A percentile compares a stretch with the other conserved stretches of the same genome.
These are phyloP conservation scores for Ditylenchus weischeri DNA, from an alignment of 2,888 invertebrate species.

Conservation along the genomic window DNA sequence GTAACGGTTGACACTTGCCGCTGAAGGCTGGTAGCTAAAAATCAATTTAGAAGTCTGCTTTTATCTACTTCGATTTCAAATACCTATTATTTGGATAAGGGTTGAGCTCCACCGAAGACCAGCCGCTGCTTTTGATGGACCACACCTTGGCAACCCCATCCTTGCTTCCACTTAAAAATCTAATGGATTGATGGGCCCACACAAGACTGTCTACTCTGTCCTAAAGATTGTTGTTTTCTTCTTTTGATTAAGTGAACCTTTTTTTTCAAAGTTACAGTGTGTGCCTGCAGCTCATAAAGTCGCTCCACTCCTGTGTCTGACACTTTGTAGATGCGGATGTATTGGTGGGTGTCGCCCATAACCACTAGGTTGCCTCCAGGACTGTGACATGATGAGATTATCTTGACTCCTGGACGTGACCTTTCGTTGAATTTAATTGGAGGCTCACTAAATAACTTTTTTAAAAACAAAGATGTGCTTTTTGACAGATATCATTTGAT, in stretches of 20 bases:
- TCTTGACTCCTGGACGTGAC: constrained; percentile 27
- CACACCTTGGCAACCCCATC: constrained; percentile 76
- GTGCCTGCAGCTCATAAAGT: constrained; percentile 73
- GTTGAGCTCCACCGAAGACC: constrained; percentile 3
- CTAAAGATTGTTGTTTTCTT: constrained; percentile 31
- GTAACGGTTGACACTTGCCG: neutral
- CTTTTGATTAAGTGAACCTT: neutral
- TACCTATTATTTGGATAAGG: neutral
- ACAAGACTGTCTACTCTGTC: constrained; percentile 93
- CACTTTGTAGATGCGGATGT: constrained; percentile 83
- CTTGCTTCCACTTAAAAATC: constrained; percentile 88
- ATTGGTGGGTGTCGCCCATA: constrained; percentile 89
- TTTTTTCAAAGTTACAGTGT: constrained; percentile 63
- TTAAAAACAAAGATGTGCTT: constrained; percentile 15
- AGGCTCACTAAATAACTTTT: constrained; percentile 16
- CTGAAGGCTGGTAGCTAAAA: too few species aligned
- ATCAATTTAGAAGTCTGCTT: neutral
- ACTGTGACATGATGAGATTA: constrained; percentile 33
- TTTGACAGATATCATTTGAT: constrained; percentile 14
- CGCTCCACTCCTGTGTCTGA: constrained; percentile 71
- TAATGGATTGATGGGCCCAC: constrained; percentile 82
- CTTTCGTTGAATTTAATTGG: constrained; percentile 32
- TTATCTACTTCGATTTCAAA: constrained; percentile 17
- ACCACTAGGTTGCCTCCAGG: constrained; percentile 81
- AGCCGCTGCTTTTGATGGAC: constrained; percentile 8